Conservation (phyloP, 2,888 invertebrate genomes). For the Cerceris rybyensis region DNA sequence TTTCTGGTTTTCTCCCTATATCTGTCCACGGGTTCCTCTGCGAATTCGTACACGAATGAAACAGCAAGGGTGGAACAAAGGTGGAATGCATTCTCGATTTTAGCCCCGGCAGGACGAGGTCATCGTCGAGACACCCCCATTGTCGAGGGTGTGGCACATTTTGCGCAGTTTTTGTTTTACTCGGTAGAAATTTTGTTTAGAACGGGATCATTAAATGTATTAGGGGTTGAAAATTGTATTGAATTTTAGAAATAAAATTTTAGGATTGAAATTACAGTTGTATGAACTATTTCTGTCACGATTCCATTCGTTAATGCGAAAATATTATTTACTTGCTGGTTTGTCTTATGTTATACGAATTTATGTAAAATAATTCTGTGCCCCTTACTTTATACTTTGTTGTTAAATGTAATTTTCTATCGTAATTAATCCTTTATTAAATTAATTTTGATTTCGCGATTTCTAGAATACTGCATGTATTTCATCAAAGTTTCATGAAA, state of each 20-base stretch:
- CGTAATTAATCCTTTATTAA: no score
- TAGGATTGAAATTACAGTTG: neutral
- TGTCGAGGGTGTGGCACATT: conserved; percentile 45
- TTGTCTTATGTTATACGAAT: no score
- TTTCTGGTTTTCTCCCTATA: neutral
- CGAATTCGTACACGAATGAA: conserved; percentile 2
- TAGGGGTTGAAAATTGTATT: neutral
- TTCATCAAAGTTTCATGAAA: no score
- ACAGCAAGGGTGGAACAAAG: conserved; percentile 31
- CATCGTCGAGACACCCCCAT: conserved; percentile 39
- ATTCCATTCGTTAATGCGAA: no score
- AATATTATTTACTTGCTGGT: no score
- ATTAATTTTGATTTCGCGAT: no score
- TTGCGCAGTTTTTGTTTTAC: neutral
- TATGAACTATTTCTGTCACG: no score
- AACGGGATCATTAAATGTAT: neutral
- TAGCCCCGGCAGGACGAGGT: conserved; percentile 50
- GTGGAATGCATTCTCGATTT: conserved; percentile 49
- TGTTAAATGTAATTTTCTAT: no score
- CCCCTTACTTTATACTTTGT: no score
- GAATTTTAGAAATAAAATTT: neutral
- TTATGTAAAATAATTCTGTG: no score
- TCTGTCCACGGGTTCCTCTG: neutral
- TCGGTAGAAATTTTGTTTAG: neutral
- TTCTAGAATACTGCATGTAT: no score